phyloP scores from a whole-genome alignment of 2,888 invertebrate genomes.

The Ferdinandea cuprea region DNA sequence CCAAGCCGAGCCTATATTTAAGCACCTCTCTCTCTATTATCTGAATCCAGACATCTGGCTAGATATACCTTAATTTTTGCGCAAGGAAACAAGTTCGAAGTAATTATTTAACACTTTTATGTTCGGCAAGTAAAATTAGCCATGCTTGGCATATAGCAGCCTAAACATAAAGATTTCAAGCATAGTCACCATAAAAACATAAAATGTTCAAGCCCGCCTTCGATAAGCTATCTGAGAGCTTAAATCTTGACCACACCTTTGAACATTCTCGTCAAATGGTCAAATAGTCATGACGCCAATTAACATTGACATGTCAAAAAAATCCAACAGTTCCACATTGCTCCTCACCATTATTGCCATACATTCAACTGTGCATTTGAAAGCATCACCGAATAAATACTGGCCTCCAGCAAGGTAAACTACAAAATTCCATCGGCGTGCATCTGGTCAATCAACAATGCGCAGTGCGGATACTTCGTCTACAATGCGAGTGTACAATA shows the following conservation, averaged over 20 bases:
- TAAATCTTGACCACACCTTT: too few relatives aligned
- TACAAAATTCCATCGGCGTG: slow-evolving; percentile 19
- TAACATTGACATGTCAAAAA: slow-evolving; percentile 43
- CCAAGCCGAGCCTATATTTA: too few relatives aligned
- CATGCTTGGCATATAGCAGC: background rate
- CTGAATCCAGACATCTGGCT: too few relatives aligned
- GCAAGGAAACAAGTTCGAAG: background rate
- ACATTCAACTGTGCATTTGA: background rate
- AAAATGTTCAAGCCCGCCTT: too few relatives aligned
- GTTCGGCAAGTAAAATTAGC: too few relatives aligned
- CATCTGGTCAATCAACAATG: slow-evolving; percentile 28
- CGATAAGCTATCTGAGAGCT: too few relatives aligned
- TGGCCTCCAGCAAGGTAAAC: slow-evolving; percentile 49
- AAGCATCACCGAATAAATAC: slow-evolving; percentile 8
- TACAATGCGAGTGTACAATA: too few relatives aligned
- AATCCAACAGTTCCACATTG: background rate
- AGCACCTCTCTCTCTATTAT: too few relatives aligned
- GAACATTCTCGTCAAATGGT: too few relatives aligned
- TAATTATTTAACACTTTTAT: too few relatives aligned
- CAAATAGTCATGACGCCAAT: slow-evolving; percentile 3
- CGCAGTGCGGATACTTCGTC: background rate
- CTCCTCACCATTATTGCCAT: background rate
- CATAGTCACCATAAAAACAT: too few relatives aligned
- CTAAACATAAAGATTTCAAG: background rate
- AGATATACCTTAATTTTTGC: too few relatives aligned